Conservation (phyloP, 2,113 vertebrate genomes). For the Phaethornis superciliosus region DNA sequence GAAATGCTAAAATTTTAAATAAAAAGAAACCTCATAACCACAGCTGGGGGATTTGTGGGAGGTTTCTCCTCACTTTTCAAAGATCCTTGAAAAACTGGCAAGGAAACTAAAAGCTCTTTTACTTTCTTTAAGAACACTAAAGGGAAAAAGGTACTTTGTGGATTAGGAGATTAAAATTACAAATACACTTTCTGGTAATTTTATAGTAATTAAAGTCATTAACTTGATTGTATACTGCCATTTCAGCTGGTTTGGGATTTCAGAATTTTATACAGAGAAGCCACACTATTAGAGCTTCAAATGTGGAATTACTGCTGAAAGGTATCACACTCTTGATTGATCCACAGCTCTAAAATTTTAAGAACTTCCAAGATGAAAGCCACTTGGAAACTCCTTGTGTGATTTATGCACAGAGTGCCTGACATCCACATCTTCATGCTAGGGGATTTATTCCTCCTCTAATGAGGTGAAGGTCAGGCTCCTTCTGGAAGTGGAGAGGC, state of each 20-base stretch:
- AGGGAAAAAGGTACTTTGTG: conserved; percentile 15
- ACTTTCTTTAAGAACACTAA: conserved; percentile 16
- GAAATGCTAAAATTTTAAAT: neutral
- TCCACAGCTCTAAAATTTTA: neutral
- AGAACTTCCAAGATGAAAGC: conserved; percentile 39
- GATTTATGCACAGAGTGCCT: neutral
- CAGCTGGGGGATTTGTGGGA: conserved; percentile 23
- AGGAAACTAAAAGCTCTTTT: conserved; percentile 26
- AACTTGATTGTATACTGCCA: neutral
- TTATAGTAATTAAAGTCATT: conserved; percentile 59
- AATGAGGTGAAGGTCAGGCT: conserved; percentile 41
- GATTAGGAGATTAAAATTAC: conserved; percentile 61
- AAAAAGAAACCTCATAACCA: conserved; percentile 1
- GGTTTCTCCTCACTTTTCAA: conserved; percentile 32
- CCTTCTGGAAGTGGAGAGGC: neutral
- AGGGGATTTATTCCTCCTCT: conserved; percentile 45
- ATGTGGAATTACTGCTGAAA: conserved; percentile 20
- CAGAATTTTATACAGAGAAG: conserved; percentile 6
- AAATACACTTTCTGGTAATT: conserved; percentile 35
- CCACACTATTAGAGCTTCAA: conserved; percentile 11
- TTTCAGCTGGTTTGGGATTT: neutral
- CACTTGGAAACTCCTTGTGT: conserved; percentile 15
- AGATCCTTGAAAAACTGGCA: conserved; percentile 41
- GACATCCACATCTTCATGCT: conserved; percentile 20
- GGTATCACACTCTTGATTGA: neutral